Base-by-base conservation (phyloP, 1,140 invertebrate genomes). In the Lasioglossum albipes region DNA sequence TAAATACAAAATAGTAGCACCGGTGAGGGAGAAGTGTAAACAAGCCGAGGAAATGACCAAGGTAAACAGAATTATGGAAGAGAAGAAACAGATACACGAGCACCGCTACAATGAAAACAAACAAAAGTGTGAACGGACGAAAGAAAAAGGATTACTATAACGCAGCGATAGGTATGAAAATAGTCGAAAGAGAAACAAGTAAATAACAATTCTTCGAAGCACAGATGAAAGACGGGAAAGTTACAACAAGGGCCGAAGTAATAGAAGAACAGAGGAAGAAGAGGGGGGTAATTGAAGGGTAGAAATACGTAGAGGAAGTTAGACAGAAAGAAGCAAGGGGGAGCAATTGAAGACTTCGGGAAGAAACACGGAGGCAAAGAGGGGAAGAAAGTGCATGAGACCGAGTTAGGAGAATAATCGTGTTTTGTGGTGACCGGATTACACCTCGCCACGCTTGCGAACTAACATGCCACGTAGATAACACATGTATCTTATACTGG, bases 391-490 rank as follows among this genome's bases (percentile, higher is more conserved):
- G 81, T 86, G 62, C 61, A 68, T 76, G 67, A 79, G 71, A 65
- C 74, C 52, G 75, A 86, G 82, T 89, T 87, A 87, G 81, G 80
- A 81, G 83, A 82, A 83, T 89, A 89, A 89, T 89, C 88, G 79
- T 49, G 85, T 89, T 89, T 88, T 85, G 82, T 79, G 86, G 82
- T 89, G 88, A 89, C 88, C 89, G 83, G 85, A 89, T 89, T 89
- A 89, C 83, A 89, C 76, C 81, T 83, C 86, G 78, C 84, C 79
- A 84, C 81, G 82, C 82, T 87, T 88, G 65, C 82, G 73, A 88
- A 67, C 83, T 83, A 41, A 82, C 83, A 75, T 59, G 71, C 81
- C 76, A 82, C 86, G 78, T 75, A 81, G 64, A 67, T 70, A 68
- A 76, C 74, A 77, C 82, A 67, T 77, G 65, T 71, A 84, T 22